These are phyloP conservation scores for Seladonia tumulorum DNA, from an alignment of 2,888 invertebrate genomes.

Conservation along the genomic window DNA sequence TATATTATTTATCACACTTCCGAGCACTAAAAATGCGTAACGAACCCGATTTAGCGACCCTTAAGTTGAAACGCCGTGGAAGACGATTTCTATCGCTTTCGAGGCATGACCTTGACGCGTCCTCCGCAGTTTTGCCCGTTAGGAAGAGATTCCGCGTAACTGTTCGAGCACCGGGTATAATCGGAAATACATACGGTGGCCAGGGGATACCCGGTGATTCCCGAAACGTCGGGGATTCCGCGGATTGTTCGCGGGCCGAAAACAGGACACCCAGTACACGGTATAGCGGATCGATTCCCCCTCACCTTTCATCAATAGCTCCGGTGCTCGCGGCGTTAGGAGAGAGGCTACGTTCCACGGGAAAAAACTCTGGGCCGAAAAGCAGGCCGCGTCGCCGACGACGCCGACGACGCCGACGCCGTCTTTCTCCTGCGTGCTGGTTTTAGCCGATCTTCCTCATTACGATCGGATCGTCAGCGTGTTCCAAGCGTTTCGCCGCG, in stretches of 20 bases:
- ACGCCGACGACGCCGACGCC: background rate
- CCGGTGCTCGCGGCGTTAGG: conserved; percentile 37
- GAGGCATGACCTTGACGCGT: background rate
- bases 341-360: conserved; percentile 42
- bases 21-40: background rate
- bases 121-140: background rate
- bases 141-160: background rate
- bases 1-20: background rate
- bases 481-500: background rate
- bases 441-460: background rate
- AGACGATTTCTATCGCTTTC: background rate
- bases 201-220: background rate
- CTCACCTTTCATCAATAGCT: conserved; percentile 62
- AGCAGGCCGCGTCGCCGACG: conserved; percentile 15
- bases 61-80: background rate
- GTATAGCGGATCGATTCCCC: conserved; percentile 52
- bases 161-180: background rate
- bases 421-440: background rate
- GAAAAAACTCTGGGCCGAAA: conserved; percentile 20
- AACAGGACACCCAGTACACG: conserved; percentile 52
- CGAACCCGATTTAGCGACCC: background rate
- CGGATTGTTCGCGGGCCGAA: conserved; percentile 22
- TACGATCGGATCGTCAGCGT: background rate
- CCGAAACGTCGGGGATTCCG: conserved; percentile 4
- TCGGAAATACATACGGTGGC: conserved; percentile 5